Evolutionary conservation across 2,888 invertebrate species (phyloP), one percentile per base, ranked within the genome.

Genomic region (Alloplasta piceator): DNA sequence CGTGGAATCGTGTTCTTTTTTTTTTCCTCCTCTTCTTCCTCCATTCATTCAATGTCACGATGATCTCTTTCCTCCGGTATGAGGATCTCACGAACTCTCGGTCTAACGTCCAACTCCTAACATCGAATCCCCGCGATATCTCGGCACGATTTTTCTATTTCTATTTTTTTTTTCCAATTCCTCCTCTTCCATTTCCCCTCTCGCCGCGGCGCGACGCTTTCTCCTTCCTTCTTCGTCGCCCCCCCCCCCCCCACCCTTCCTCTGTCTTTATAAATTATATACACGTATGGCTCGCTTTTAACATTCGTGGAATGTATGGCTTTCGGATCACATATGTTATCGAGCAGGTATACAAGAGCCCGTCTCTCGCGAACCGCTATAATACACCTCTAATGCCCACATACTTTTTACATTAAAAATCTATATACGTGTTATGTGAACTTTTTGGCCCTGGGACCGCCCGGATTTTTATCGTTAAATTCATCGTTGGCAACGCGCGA

Each of bases 381-480:
- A 75, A 71, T 63, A 78, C 64, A 66, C 61, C 6, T 60, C 70
- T 43, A 67, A 71, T 43, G 50, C 26, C 26, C 26, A 26, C 71
- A 46, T 76, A 48, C 60, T 3, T 26, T 26, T 52, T 48, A 38
- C 16, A 50, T 55, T 14, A 38, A 36, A 50, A 66, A 26, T 60
- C 56, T 48, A 56, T 41, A 63, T 58, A 55, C 16, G 52, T 43
- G n/a, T n/a, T n/a, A n/a, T 55, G 70, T 26, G 36, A 58, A 66
- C 14, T 43, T 64, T 16, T 66, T 63, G 12, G 50, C 48, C 48
- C 41, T n/a, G 36, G 48, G 81, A 78, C 78, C 78, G 78, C 81
- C 81, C 74, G 78, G 81, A 56, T 71, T 81, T 26, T 67, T 50
- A 81, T 81, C 81, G 78, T 81, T 43, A 71, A 75, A 78, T 80